These are phyloP conservation scores for Lordiphosa collinella DNA, from an alignment of 1,140 invertebrate species.

Conservation along the genomic window DNA sequence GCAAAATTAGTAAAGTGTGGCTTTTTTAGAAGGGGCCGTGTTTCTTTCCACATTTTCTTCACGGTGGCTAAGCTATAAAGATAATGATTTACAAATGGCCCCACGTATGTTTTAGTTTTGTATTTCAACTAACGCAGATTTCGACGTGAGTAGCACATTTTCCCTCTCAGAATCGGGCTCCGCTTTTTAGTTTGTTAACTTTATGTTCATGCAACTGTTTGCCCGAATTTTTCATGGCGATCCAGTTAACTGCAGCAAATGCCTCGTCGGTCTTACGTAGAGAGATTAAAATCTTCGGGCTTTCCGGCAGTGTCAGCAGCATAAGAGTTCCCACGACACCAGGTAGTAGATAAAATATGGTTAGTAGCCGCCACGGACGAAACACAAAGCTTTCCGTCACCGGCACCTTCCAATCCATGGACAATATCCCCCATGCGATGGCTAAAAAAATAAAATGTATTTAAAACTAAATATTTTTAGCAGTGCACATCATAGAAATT, in stretches of 20 bases:
- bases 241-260: constrained; percentile 80
- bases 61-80: constrained; percentile 27
- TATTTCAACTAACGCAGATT: constrained; percentile 50
- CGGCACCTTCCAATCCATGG: constrained; percentile 64
- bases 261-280: constrained; percentile 80
- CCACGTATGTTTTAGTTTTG: background rate
- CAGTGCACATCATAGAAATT: background rate
- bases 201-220: constrained; percentile 68
- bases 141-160: constrained; percentile 36
- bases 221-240: constrained; percentile 81
- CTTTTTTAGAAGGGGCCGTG: constrained; percentile 56
- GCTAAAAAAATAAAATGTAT: constrained; percentile 13
- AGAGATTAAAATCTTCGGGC: constrained; percentile 83
- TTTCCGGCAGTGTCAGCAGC: constrained; percentile 83
- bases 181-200: constrained; percentile 38
- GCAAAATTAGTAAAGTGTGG: constrained; percentile 71
- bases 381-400: constrained; percentile 70
- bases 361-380: constrained; percentile 84
- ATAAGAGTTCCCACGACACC: constrained; percentile 81
- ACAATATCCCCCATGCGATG: constrained; percentile 55
- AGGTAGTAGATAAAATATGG: constrained; percentile 82
- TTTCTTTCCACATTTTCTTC: constrained; percentile 72
- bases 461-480: background rate
- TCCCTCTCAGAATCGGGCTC: constrained; percentile 16
- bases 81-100: background rate